Evolutionary conservation across 30 jellyfish, hydroid and myxozoan genomes (phyloP), one percentile per base, ranked within the genome.

Genomic region (Hydractinia symbiolongicarpus): DNA sequence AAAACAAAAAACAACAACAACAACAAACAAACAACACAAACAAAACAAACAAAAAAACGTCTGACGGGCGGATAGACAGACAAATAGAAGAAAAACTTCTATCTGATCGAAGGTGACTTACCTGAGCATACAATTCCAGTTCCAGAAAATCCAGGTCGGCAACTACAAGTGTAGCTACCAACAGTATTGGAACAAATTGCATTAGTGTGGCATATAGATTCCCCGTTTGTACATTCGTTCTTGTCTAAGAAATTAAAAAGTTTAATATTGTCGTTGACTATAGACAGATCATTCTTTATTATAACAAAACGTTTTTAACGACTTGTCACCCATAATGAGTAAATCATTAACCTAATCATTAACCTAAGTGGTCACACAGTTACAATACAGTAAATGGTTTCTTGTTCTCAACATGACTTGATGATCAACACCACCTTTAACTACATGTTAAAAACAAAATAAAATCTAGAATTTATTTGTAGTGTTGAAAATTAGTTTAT

Each of bases 111-210:
- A 30, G 44, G 44, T 30, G 1, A 30, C 19, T 6, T 13, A 64
- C 74, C 74, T 64, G 74, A n/a, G 40, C 74, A 64, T 64, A 13
- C 7, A 13, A 64, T n/a, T 64, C 74, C 74, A 64, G 19, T 64
- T 64, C 74, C 74, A 7, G 19, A 51, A 64, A n/a, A 64, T n/a
- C 74, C 74, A 64, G 17, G 2, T 64, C 40, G 5, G 40, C 74
- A 64, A n/a, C 52, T 0, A 64, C 74, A 64, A n/a, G 74, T n/a
- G 40, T 6, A 64, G 40, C 74, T 64, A 1, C 74, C 74, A 13
- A 64, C 16, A 51, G 19, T 64, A 64, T 64, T 64, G 7, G 40
- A n/a, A 64, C 74, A 64, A 13, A n/a, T 64, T 7, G 74, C 74
- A 64, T 64, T 64, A n/a, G 16, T 4, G 40, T 64, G 74, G 40